Percentiles rank a stretch among this genome's conserved stretches.
Conservation (phyloP, 2,797 vertebrate species). For the Rhinophrynus dorsalis region DNA sequence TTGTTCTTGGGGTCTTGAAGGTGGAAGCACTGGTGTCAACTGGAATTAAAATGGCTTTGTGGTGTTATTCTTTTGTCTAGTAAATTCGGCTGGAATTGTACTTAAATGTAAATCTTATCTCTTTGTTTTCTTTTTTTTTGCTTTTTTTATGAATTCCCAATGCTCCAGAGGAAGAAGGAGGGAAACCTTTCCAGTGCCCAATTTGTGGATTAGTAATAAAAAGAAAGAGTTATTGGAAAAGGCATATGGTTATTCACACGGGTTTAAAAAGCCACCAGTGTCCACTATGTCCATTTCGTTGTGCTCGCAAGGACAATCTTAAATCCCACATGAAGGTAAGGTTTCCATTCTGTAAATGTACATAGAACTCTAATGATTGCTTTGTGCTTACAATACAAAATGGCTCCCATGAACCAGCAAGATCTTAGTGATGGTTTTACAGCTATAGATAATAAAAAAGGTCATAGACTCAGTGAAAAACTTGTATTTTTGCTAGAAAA, state of each 20-base stretch:
- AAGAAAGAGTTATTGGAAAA: conserved; percentile 99
- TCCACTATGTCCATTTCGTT: conserved; percentile 96
- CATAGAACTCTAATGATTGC: not conserved
- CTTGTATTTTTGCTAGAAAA: too few relatives aligned
- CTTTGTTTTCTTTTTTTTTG: not conserved
- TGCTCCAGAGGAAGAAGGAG: conserved; percentile 95
- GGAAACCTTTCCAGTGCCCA: conserved; percentile 98
- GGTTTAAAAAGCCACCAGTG: conserved; percentile 99
- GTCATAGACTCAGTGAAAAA: not conserved
- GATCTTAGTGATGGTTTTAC: not conserved
- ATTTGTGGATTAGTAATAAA: conserved; percentile 99
- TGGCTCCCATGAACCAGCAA: conserved; percentile 1
- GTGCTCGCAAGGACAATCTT: conserved; percentile 99
- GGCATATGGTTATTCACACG: conserved; percentile 99
- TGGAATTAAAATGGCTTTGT: too few relatives aligned
- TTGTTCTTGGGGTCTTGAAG: too few relatives aligned
- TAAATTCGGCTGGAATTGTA: too few relatives aligned
- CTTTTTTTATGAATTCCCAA: conserved; percentile 2
- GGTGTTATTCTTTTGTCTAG: too few relatives aligned
- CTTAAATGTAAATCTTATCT: not conserved
- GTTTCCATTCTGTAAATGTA: not conserved
- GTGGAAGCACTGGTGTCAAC: too few relatives aligned
- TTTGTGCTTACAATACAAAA: conserved; percentile 10
- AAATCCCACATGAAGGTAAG: conserved; percentile 99
- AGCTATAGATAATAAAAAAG: too few relatives aligned